Evolutionary conservation across 2,797 vertebrate genomes (phyloP).

Genomic region (Mastacembelus armatus): DNA sequence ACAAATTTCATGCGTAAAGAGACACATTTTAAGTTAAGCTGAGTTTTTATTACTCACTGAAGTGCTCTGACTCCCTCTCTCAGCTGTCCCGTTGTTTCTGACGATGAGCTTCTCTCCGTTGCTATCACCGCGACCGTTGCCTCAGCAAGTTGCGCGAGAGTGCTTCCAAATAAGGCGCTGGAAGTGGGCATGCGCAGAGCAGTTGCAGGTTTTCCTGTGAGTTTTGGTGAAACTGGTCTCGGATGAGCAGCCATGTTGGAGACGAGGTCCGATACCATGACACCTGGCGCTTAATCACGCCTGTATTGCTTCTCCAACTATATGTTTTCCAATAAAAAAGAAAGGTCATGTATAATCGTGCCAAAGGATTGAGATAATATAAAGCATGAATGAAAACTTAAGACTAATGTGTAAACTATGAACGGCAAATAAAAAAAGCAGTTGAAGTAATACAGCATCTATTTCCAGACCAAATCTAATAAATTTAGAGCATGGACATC

Average conservation of each 20-base stretch:
- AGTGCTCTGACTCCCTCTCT: slow-evolving; percentile 24
- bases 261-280: not conserved
- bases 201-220: not conserved
- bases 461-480: too few relatives aligned
- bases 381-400: too few relatives aligned
- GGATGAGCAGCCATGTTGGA: slow-evolving; percentile 41
- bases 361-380: too few relatives aligned
- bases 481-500: too few relatives aligned
- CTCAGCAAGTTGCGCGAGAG: slow-evolving; percentile 59
- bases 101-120: slow-evolving; percentile 61
- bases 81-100: slow-evolving; percentile 51
- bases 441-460: too few relatives aligned
- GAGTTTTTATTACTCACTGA: slow-evolving; percentile 62
- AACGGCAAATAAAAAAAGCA: too few relatives aligned
- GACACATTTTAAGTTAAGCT: not conserved
- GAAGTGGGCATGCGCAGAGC: slow-evolving; percentile 41
- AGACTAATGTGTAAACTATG: too few relatives aligned
- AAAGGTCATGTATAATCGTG: too few relatives aligned
- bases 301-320: too few relatives aligned
- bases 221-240: slow-evolving; percentile 32
- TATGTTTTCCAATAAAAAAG: too few relatives aligned
- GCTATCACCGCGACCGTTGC: slow-evolving; percentile 53
- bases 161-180: slow-evolving; percentile 36
- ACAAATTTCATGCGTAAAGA: accelerated
- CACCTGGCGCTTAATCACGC: too few relatives aligned